phyloP scores from a whole-genome alignment of 2,888 invertebrate species.

The Plagiodera versicolora region DNA sequence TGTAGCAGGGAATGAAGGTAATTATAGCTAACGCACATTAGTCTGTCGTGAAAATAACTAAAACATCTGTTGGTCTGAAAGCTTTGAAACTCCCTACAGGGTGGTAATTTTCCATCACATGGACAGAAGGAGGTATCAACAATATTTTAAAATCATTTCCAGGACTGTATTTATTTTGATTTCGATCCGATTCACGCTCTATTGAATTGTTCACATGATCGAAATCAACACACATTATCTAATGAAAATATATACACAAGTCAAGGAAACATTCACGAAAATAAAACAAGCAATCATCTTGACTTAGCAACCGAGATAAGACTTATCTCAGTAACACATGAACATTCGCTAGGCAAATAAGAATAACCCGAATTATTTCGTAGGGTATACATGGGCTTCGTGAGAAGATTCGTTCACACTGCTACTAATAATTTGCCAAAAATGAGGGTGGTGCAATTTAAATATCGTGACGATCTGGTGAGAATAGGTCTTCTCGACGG shows the following conservation, averaged over 20 bases:
- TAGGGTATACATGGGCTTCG: slow-evolving; percentile 12
- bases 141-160: too few relatives aligned
- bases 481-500: slow-evolving; percentile 37
- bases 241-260: neutral
- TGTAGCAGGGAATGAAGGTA: too few relatives aligned
- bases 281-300: neutral
- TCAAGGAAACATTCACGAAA: neutral
- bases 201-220: too few relatives aligned
- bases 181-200: too few relatives aligned
- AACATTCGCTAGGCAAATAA: slow-evolving; percentile 34
- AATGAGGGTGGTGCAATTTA: slow-evolving; percentile 42
- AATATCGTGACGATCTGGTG: slow-evolving; percentile 34
- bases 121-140: too few relatives aligned
- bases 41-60: too few relatives aligned
- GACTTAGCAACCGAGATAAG: neutral
- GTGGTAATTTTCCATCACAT: too few relatives aligned
- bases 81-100: too few relatives aligned
- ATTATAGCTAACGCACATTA: too few relatives aligned
- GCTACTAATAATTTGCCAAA: slow-evolving; percentile 12
- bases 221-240: too few relatives aligned
- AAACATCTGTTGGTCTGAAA: too few relatives aligned
- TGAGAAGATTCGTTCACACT: slow-evolving; percentile 10
- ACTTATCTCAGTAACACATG: neutral
- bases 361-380: neutral
- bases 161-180: too few relatives aligned